Evolutionary conservation across 2,113 vertebrate species (phyloP).

Genomic region (Ctenodactylus gundi): DNA sequence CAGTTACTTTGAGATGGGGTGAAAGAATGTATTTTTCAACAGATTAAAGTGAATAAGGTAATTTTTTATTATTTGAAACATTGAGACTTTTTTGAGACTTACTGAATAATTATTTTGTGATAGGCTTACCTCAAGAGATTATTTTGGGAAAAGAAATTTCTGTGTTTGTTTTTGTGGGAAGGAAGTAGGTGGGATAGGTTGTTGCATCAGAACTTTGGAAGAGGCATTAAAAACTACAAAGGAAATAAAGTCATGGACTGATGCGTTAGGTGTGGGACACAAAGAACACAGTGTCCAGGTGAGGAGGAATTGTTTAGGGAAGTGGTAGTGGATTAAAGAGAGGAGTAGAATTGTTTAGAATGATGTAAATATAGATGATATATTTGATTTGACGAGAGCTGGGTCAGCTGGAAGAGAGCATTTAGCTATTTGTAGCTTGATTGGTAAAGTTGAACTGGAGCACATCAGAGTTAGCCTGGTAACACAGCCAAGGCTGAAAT

Average conservation of each 20-base stretch:
- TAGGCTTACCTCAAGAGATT: background rate
- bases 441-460: background rate
- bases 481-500: constrained; percentile 12
- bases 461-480: background rate
- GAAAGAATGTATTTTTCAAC: constrained; percentile 8
- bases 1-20: background rate
- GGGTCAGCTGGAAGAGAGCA: background rate
- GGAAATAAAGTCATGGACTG: no score
- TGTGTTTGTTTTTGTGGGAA: background rate
- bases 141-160: background rate
- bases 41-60: constrained; percentile 6
- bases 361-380: background rate
- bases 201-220: background rate
- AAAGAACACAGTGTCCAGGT: background rate
- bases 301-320: background rate
- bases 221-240: background rate
- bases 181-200: background rate
- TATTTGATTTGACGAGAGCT: background rate
- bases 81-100: background rate
- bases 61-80: constrained; percentile 31
- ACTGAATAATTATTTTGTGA: constrained; percentile 26
- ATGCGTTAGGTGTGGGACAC: no score
- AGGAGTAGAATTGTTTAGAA: background rate
- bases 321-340: background rate
- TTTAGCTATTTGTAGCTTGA: background rate